Conservation (phyloP, 1,140 invertebrate species). For the Ceratina japonica region DNA sequence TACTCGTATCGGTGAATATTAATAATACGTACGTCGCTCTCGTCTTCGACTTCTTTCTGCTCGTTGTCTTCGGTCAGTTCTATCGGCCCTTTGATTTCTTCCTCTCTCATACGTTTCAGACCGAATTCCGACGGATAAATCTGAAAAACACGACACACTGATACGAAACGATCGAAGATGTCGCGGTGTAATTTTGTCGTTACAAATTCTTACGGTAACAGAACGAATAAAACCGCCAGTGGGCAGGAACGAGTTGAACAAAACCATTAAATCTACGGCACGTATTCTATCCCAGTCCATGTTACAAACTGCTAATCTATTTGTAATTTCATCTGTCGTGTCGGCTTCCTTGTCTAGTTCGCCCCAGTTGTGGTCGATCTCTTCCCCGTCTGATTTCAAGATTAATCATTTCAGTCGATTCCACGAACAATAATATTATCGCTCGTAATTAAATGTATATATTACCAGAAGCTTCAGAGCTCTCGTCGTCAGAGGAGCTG, state of each 20-base stretch:
- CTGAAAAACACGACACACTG: too few species aligned
- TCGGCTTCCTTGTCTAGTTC: slow-evolving; percentile 95
- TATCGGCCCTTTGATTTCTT: slow-evolving; percentile 92
- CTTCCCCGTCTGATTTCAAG: slow-evolving; percentile 78
- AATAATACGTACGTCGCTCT: slow-evolving; percentile 76
- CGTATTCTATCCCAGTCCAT: slow-evolving; percentile 99
- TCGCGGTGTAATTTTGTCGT: slow-evolving; percentile 2
- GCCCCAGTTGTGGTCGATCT: slow-evolving; percentile 93
- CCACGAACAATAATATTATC: neutral
- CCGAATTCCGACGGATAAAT: slow-evolving; percentile 98
- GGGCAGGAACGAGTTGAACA: slow-evolving; percentile 95
- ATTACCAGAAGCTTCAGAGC: slow-evolving; percentile 79
- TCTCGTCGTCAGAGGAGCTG: slow-evolving; percentile 90
- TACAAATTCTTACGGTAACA: slow-evolving; percentile 83
- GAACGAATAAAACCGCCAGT: slow-evolving; percentile 87
- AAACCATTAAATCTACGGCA: slow-evolving; percentile 92
- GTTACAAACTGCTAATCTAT: slow-evolving; percentile 94
- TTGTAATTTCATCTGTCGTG: slow-evolving; percentile 87
- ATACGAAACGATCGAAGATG: neutral
- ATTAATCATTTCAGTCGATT: neutral
- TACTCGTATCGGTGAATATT: slow-evolving; percentile 34
- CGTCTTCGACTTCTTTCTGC: slow-evolving; percentile 74
- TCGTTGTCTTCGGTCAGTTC: slow-evolving; percentile 79
- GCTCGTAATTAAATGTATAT: slow-evolving; percentile 10
- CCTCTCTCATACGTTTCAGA: slow-evolving; percentile 91